These are phyloP conservation scores for Tetrapedia diversipes DNA, from an alignment of 2,888 invertebrate genomes.

Conservation along the genomic window DNA sequence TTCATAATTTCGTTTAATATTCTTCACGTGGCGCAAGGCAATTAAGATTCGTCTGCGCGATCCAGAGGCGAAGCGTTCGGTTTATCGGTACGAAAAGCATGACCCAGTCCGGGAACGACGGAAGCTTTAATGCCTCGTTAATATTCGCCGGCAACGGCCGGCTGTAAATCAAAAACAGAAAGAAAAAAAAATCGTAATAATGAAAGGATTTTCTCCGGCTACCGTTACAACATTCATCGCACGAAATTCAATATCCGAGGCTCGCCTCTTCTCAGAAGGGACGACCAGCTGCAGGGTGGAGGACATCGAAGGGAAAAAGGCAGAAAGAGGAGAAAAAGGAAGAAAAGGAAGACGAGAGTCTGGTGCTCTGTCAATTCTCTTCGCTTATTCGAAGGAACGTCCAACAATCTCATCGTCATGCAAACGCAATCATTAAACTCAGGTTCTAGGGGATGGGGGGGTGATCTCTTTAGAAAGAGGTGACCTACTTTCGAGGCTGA, in stretches of 20 bases:
- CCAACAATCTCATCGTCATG: slow-evolving; percentile 1
- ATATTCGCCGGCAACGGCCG: background rate
- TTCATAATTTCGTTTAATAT: background rate
- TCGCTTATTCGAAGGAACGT: background rate
- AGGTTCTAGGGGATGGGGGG: background rate
- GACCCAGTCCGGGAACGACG: background rate
- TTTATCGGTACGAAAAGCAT: slow-evolving; percentile 4
- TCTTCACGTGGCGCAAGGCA: slow-evolving; percentile 15
- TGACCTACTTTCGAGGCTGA: background rate
- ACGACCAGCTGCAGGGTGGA: no score
- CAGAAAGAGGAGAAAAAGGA: fast-evolving
- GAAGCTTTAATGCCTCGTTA: slow-evolving; percentile 1
- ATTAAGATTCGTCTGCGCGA: background rate
- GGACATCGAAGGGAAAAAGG: background rate
- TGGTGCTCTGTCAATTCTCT: background rate
- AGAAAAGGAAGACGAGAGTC: background rate
- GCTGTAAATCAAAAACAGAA: background rate
- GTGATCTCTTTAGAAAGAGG: background rate
- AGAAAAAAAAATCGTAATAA: no score
- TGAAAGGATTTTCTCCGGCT: slow-evolving; percentile 13
- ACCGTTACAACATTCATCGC: slow-evolving; percentile 13
- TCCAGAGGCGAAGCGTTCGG: background rate
- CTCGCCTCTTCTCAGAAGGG: background rate
- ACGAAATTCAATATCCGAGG: slow-evolving; percentile 36
- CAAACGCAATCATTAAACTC: slow-evolving; percentile 13